Conservation (phyloP, 2,888 invertebrate genomes). For the Hartigia nigra region DNA sequence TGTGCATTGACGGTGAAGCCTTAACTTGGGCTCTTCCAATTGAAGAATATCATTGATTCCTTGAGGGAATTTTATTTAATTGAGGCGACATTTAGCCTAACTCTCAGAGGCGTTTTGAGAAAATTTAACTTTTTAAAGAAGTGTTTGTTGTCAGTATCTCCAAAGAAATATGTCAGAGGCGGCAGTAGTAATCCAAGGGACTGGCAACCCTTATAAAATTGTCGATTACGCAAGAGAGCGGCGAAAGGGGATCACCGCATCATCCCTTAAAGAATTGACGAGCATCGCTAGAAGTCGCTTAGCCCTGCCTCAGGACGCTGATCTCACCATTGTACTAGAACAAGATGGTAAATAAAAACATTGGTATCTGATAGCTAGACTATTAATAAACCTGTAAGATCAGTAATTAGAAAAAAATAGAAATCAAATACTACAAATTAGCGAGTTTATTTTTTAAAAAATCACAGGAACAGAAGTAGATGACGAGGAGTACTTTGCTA, state of each 20-base stretch:
- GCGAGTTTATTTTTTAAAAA: neutral
- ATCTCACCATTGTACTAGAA: constrained; percentile 86
- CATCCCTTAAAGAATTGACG: constrained; percentile 81
- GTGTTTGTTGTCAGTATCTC: neutral
- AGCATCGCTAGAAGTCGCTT: constrained; percentile 81
- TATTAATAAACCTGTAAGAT: neutral
- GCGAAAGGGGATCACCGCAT: constrained; percentile 85
- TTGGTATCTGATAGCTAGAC: neutral
- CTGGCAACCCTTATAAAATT: constrained; percentile 80
- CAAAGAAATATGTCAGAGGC: constrained; percentile 33
- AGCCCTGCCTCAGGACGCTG: constrained; percentile 71
- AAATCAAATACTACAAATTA: neutral
- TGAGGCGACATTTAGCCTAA: neutral
- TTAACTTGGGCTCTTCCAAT: neutral
- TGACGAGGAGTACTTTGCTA: constrained; percentile 94
- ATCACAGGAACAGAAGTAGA: constrained; percentile 86
- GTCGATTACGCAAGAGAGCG: constrained; percentile 83
- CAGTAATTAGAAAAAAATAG: neutral
- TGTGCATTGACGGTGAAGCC: neutral
- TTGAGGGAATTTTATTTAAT: neutral
- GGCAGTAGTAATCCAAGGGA: constrained; percentile 45
- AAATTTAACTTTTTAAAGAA: neutral
- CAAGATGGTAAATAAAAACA: constrained; percentile 73
- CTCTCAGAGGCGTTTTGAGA: neutral
- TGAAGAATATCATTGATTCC: neutral